Percentiles rank a stretch among this genome's conserved stretches.
Evolutionary conservation across 2,888 invertebrate genomes (phyloP).

Genomic region (Epinotia bilunana): DNA sequence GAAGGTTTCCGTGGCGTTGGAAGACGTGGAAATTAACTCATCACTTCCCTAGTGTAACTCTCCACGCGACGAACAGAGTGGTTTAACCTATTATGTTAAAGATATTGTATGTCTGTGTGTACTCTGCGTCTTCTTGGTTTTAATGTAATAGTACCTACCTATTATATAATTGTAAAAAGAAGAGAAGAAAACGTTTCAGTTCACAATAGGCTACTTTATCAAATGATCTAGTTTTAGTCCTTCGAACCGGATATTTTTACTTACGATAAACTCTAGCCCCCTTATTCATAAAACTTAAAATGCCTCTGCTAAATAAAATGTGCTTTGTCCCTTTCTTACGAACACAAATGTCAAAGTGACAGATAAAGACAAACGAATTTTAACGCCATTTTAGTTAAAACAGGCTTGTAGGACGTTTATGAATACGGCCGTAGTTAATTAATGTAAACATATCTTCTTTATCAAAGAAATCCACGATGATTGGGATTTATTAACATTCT

Average conservation of each 20-base stretch:
- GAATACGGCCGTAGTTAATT: too few species aligned
- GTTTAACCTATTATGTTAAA: not conserved
- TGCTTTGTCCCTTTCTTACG: too few species aligned
- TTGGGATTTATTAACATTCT: slow-evolving; percentile 28
- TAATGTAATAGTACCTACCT: too few species aligned
- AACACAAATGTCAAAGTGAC: too few species aligned
- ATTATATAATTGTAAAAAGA: not conserved
- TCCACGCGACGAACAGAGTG: not conserved
- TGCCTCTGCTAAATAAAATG: too few species aligned
- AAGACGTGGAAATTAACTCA: slow-evolving; percentile 26
- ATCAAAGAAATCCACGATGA: not conserved
- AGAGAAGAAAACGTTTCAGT: not conserved
- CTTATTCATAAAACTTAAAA: too few species aligned
- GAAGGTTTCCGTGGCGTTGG: slow-evolving; percentile 39
- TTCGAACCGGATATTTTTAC: slow-evolving; percentile 18
- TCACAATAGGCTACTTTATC: not conserved
- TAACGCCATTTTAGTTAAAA: too few species aligned
- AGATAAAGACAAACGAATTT: too few species aligned
- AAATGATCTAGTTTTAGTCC: slow-evolving; percentile 3
- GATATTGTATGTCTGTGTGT: not conserved
- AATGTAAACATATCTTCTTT: slow-evolving; percentile 13
- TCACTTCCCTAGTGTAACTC: slow-evolving; percentile 18
- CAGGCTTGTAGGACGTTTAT: too few species aligned
- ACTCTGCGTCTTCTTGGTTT: not conserved
- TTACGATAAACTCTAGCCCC: not conserved